A percentile compares a stretch with the other conserved stretches of the same genome.
Evolutionary conservation across 2,797 vertebrate genomes (phyloP).

Genomic region (Allobates femoralis): DNA sequence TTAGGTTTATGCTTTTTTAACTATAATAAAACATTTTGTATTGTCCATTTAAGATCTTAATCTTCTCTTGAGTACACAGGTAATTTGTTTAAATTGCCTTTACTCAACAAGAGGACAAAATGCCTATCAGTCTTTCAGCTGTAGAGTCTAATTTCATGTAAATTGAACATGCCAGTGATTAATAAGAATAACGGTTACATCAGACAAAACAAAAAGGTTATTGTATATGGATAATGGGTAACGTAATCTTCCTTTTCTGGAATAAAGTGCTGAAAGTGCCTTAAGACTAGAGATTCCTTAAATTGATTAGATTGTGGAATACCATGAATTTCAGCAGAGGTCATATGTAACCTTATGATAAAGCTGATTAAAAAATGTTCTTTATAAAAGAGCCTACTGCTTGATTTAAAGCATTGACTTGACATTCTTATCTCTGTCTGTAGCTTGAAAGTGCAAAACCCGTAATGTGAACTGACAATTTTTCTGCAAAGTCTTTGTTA

Average conservation of each 20-base stretch:
- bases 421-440: slow-evolving; percentile 53
- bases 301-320: slow-evolving; percentile 48
- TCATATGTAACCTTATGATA: slow-evolving; percentile 55
- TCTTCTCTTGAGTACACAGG: not conserved
- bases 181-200: slow-evolving; percentile 51
- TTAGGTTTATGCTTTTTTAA: not conserved
- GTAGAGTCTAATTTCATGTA: slow-evolving; percentile 46
- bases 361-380: slow-evolving; percentile 50
- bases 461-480: slow-evolving; percentile 57
- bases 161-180: slow-evolving; percentile 45
- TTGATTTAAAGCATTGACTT: slow-evolving; percentile 50
- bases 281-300: slow-evolving; percentile 43
- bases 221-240: slow-evolving; percentile 48
- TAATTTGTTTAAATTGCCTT: slow-evolving; percentile 9
- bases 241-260: slow-evolving; percentile 36
- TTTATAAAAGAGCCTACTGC: slow-evolving; percentile 38
- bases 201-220: slow-evolving; percentile 49
- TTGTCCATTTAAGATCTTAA: not conserved
- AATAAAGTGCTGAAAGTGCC: slow-evolving; percentile 33
- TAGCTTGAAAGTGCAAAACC: slow-evolving; percentile 44
- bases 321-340: slow-evolving; percentile 47
- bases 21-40: not conserved
- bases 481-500: slow-evolving; percentile 56
- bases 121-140: slow-evolving; percentile 32
- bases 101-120: slow-evolving; percentile 6